Conservation (phyloP, 2,888 invertebrate genomes). For the Leucoma salicis region DNA sequence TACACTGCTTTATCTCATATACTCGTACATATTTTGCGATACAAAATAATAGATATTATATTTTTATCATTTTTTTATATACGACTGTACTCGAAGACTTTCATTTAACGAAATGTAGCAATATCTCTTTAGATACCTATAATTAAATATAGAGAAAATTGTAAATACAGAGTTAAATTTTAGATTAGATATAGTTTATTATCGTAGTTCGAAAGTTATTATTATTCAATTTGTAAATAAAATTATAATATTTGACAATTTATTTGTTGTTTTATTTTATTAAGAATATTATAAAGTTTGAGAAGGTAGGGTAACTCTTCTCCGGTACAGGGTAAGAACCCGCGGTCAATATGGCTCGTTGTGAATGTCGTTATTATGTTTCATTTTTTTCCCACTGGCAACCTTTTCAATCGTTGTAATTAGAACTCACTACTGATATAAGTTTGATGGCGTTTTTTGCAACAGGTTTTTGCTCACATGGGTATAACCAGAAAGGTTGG, state of each 20-base stretch:
- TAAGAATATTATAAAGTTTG: too few species aligned
- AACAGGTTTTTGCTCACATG: too few species aligned
- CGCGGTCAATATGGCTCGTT: too few species aligned
- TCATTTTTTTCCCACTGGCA: too few species aligned
- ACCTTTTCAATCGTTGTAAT: too few species aligned
- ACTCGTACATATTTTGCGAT: too few species aligned
- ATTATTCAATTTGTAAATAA: constrained; percentile 77
- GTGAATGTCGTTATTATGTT: too few species aligned
- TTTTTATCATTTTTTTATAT: background rate
- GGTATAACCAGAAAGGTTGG: too few species aligned
- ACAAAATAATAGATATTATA: background rate
- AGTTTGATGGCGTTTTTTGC: too few species aligned
- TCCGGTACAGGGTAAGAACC: too few species aligned
- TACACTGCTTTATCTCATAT: background rate
- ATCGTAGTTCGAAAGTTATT: constrained; percentile 57
- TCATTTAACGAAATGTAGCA: constrained; percentile 34
- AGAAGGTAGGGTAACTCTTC: too few species aligned
- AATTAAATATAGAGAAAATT: constrained; percentile 43
- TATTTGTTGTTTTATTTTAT: constrained; percentile 42
- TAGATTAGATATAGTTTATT: constrained; percentile 34
- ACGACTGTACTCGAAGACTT: constrained; percentile 20
- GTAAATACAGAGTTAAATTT: constrained; percentile 48
- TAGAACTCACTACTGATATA: too few species aligned
- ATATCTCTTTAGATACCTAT: constrained; percentile 38
- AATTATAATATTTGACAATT: constrained; percentile 76